Evolutionary conservation across 2,888 invertebrate genomes (phyloP).

Genomic region (Perizoma affinitatum): DNA sequence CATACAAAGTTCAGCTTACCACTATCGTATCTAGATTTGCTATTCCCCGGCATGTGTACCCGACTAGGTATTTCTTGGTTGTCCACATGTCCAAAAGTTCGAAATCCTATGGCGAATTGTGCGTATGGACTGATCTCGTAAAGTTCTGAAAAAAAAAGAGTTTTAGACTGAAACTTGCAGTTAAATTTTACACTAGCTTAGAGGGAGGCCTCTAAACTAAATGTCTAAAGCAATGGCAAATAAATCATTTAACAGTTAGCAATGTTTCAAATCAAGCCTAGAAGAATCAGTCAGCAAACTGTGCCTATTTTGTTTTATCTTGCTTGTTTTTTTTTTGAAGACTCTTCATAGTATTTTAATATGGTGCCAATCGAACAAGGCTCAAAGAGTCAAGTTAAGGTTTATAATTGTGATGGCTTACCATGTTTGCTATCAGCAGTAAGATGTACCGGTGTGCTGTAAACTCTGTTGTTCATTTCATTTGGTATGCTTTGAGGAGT

Average conservation of each 20-base stretch:
- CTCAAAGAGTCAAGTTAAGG: no score
- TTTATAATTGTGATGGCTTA: conserved; percentile 28
- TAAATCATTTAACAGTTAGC: no score
- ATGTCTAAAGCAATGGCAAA: no score
- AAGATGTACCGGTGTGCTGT: conserved; percentile 78
- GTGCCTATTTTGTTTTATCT: no score
- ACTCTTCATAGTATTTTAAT: no score
- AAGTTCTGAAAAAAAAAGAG: conserved; percentile 59
- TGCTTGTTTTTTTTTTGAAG: no score
- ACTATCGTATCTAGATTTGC: conserved; percentile 75
- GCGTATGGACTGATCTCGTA: conserved; percentile 82
- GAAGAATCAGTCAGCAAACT: no score
- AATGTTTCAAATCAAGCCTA: no score
- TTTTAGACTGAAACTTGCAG: not conserved
- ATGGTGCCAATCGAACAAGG: no score
- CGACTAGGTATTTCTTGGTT: conserved; percentile 75
- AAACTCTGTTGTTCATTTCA: conserved; percentile 71
- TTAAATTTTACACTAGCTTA: not conserved
- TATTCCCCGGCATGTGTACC: conserved; percentile 66
- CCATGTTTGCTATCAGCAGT: conserved; percentile 75
- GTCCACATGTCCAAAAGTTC: conserved; percentile 82
- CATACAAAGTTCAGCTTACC: conserved; percentile 52
- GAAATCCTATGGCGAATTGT: conserved; percentile 78
- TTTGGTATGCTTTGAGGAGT: conserved; percentile 66
- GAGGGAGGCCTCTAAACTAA: no score